Conservation (phyloP, 1,140 invertebrate genomes). For the Apis cerana region DNA sequence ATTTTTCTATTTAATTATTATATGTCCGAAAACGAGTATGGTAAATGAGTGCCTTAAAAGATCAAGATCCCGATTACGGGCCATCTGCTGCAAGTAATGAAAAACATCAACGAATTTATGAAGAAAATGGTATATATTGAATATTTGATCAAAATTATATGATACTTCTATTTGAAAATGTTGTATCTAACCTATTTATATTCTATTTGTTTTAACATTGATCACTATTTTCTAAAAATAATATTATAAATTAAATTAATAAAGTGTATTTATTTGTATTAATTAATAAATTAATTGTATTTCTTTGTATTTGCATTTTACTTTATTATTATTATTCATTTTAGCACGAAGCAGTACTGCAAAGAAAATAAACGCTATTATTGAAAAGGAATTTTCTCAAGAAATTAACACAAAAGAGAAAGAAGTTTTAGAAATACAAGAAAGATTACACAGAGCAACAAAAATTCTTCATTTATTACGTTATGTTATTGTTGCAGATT, state of each 20-base stretch:
- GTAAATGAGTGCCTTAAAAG: slow-evolving; percentile 67
- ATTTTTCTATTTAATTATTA: not conserved
- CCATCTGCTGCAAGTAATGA: slow-evolving; percentile 67
- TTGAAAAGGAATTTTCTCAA: slow-evolving; percentile 81
- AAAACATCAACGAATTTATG: slow-evolving; percentile 73
- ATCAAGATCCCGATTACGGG: slow-evolving; percentile 81
- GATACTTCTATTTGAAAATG: slow-evolving; percentile 15
- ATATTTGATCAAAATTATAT: not conserved
- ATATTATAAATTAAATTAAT: not conserved
- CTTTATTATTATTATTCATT: slow-evolving; percentile 2
- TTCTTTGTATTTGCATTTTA: not conserved
- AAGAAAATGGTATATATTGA: slow-evolving; percentile 75
- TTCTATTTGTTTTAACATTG: not conserved
- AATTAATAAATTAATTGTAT: not conserved
- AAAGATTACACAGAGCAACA: slow-evolving; percentile 83
- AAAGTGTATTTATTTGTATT: too few relatives aligned
- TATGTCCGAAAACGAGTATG: slow-evolving; percentile 18
- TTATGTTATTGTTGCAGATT: slow-evolving; percentile 85
- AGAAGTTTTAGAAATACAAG: slow-evolving; percentile 83
- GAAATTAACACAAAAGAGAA: slow-evolving; percentile 82
- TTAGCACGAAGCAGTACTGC: slow-evolving; percentile 72
- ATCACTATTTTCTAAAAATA: not conserved
- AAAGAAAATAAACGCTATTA: slow-evolving; percentile 76
- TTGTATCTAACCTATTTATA: not conserved
- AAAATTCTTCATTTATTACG: slow-evolving; percentile 87